Evolutionary conservation across 2,888 invertebrate genomes (phyloP), one percentile per base, ranked within the genome.

Genomic region (Eudemis profundana): DNA sequence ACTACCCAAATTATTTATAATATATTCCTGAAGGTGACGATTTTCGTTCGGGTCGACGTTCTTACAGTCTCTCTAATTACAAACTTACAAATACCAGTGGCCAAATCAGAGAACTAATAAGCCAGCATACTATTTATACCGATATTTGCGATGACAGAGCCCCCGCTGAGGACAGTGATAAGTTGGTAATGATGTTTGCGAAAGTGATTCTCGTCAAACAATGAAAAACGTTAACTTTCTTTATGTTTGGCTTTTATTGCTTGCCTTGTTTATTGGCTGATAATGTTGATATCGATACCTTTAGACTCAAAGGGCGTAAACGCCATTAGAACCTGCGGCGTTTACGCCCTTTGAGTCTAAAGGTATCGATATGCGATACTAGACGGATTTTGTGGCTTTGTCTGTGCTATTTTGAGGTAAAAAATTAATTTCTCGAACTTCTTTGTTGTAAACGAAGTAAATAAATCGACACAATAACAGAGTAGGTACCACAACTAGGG

Each of bases 141-240:
- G 21, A 1, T 8, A 7, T n/a, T 19, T 4, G 23, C n/a, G 15
- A 44, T 3, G 8, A 23, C 51, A 44, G 29, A n/a, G 36, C 14
- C 7, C 12, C 5, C 29, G n/a, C 19, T 40, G 23, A 29, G n/a
- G 14, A 47, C 17, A 23, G 15, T 33, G 27, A 4, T 56, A 63
- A 50, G 12, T 57, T 57, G 40, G 63, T 23, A 49, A 2, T 42
- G 12, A 4, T 47, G 14, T 63, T 63, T 63, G 42, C 23, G 15
- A 17, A n/a, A 2, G 19, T n/a, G 40, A 29, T 42, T 46, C 21
- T 33, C 10, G 1, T 44, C 36, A 44, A 51, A 64, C 64, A 64
- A 64, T 64, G 64, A 64, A 50, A 64, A 27, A 50, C 49, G 33
- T 57, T 57, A 57, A 15, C 33, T 56, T 56, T 56, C 54, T 56